Percentiles rank a stretch among this genome's conserved stretches.
Evolutionary conservation across 2,113 vertebrate genomes (phyloP).

Genomic region (Gambusia affinis): DNA sequence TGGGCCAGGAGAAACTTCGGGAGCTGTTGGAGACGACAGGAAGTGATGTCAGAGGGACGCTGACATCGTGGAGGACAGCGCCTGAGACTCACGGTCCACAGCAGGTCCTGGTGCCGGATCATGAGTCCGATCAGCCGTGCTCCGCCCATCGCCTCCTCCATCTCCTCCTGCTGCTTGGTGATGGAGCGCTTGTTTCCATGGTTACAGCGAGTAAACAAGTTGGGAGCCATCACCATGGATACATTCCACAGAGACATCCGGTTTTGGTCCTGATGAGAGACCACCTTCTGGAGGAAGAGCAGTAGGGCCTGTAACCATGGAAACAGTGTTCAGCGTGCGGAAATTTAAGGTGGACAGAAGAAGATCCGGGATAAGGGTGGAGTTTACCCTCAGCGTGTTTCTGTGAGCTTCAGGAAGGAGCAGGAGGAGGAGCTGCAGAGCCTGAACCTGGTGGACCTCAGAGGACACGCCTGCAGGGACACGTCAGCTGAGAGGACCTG

Average conservation of each 20-base stretch:
- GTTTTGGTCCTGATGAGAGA: conserved; percentile 91
- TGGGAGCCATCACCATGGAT: conserved; percentile 95
- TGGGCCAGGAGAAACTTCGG: conserved; percentile 92
- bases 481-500: neutral
- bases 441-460: conserved; percentile 89
- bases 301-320: conserved; percentile 84
- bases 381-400: conserved; percentile 88
- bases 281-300: conserved; percentile 90
- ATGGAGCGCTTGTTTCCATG: conserved; percentile 79
- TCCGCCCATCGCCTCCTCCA: conserved; percentile 86
- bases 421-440: conserved; percentile 91
- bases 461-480: conserved; percentile 85
- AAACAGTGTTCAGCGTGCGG: neutral
- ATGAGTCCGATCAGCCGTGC: conserved; percentile 88
- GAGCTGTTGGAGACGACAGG: conserved; percentile 79
- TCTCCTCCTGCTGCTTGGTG: conserved; percentile 82
- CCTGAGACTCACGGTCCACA: conserved; percentile 88
- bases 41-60: conserved; percentile 11
- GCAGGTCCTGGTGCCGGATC: conserved; percentile 90
- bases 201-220: conserved; percentile 84
- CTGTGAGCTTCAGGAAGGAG: conserved; percentile 91
- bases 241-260: conserved; percentile 97
- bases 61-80: neutral
- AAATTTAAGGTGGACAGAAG: neutral
- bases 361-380: neutral